Base-by-base conservation (phyloP, 2,888 invertebrate genomes). In the Netelia fuscicornis region DNA sequence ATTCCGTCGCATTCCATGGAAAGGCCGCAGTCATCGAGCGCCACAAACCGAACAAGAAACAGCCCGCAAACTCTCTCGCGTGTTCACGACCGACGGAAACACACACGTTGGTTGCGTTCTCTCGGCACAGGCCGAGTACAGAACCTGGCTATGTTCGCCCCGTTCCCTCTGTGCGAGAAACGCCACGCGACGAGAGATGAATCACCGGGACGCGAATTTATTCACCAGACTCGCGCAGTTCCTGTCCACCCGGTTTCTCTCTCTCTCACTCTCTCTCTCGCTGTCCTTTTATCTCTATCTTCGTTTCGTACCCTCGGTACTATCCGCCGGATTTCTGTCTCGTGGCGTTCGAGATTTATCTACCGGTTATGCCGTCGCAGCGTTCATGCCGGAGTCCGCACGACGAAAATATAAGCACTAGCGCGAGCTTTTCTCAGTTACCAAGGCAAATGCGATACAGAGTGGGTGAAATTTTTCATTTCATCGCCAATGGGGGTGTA, bases 131-230 rank as follows among this genome's bases (percentile, higher is more conserved):
- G 30, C 78, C 48, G 62, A 37, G 77, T 77, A 54, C 37, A 58
- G 58, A 58, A 17, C 17, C 9, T 1, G 20, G 58, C 58, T 8
- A 17, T 9, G 8, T n/a, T 20, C 20, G 70, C 74, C 60, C 78
- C 67, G 52, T 70, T 25, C 56, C 44, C 42, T 52, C 64, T 78
- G 74, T 70, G 48, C 72, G 84, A 80, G 72, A 67, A 84, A 81
- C 81, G 74, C 81, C 74, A 64, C 68, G 81, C 81, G 74, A 78
- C 84, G 74, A 81, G 72, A 84, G 78, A 84, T 75, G 84, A 75
- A 84, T 81, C 84, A 78, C 78, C 81, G 74, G 78, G 81, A 84
- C 84, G 84, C 81, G 84, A 84, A 84, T 84, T 84, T 84, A 84
- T 84, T 84, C 84, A 84, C 81, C 81, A 78, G 74, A 81, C 81